Evolutionary conservation across 1,140 invertebrate genomes (phyloP).

Genomic region (Xylocopa sonorina): DNA sequence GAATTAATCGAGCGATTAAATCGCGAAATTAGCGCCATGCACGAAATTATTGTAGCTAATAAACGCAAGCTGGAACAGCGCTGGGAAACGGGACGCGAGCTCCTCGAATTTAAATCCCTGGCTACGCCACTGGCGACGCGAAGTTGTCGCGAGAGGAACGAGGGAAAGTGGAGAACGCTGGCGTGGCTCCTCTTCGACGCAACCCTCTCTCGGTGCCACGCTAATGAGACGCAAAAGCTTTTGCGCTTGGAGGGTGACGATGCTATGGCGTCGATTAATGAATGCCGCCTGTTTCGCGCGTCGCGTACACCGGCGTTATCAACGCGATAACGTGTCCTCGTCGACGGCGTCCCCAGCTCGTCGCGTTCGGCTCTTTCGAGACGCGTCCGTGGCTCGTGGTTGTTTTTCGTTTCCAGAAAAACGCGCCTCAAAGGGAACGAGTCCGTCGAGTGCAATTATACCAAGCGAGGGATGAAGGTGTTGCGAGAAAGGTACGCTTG

Average conservation of each 20-base stretch:
- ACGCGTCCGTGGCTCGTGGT: conserved; percentile 1
- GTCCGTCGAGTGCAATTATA: conserved; percentile 49
- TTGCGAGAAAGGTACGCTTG: conserved; percentile 5
- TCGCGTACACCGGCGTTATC: conserved; percentile 42
- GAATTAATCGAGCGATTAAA: not conserved
- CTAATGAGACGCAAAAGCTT: conserved; percentile 66
- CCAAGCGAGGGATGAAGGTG: not conserved
- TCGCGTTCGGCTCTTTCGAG: not conserved
- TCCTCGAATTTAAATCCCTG: conserved; percentile 26
- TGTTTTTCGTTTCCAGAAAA: not conserved
- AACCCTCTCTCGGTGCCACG: conserved; percentile 54
- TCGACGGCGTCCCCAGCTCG: not conserved
- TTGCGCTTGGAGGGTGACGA: conserved; percentile 62
- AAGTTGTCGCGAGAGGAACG: not conserved
- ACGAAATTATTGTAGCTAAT: not conserved
- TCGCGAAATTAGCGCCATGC: not conserved
- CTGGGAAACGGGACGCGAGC: not conserved
- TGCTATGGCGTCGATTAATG: conserved; percentile 62
- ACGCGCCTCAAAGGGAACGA: conserved; percentile 13
- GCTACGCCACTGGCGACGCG: conserved; percentile 26
- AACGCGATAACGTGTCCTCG: conserved; percentile 43
- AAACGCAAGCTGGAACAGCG: not conserved
- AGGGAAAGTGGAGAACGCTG: conserved; percentile 28
- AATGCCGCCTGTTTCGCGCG: conserved; percentile 48
- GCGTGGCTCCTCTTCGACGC: conserved; percentile 24